Evolutionary conservation across 2,888 invertebrate genomes (phyloP), one percentile per base, ranked within the genome.

Genomic region (Cataglyphis altisquamis): DNA sequence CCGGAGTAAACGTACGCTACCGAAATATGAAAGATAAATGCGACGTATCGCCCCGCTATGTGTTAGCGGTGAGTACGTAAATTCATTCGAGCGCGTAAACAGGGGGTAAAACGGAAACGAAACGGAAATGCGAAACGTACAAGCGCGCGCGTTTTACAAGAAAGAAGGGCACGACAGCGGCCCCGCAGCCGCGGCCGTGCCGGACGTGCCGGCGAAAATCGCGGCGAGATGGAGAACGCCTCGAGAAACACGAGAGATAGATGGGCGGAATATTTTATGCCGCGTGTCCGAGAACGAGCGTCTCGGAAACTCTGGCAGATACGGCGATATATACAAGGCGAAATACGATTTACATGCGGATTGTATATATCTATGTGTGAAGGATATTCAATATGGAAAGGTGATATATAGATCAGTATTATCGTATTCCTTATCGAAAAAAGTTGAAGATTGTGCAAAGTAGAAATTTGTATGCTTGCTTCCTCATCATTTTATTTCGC

Each of bases 1-100:
- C 15, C 29, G 70, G 39, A 80, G 62, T 80, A 80, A 80, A 62
- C 72, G 72, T 60, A 62, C 72, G 78, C 72, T 36, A 70, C 70
- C 66, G 41, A 77, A 67, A 78, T 60, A 15, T 45, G 60, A 78
- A 70, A 78, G 78, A 78, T 78, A 78, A 78, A 78, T 78, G 70
- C 45, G 52, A 45, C 78, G 60, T 72, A 80, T 78, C 78, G 36
- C 77, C 52, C 77, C 52, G 75, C 5, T 25, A 67, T 39, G 52
- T 66, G 32, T 52, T n/a, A 52, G 6, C 52, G 52, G n/a, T 45
- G 78, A 62, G 72, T 70, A 70, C 70, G 78, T 80, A 72, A 80
- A 80, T 72, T 72, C 62, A 80, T 72, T 62, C 72, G 60, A 10
- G 68, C n/a, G 74, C 36, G 63, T 36, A 21, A 70, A 55, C 45